phyloP scores from a whole-genome alignment of 2,888 invertebrate species.

The Drosophila glabriapex region DNA sequence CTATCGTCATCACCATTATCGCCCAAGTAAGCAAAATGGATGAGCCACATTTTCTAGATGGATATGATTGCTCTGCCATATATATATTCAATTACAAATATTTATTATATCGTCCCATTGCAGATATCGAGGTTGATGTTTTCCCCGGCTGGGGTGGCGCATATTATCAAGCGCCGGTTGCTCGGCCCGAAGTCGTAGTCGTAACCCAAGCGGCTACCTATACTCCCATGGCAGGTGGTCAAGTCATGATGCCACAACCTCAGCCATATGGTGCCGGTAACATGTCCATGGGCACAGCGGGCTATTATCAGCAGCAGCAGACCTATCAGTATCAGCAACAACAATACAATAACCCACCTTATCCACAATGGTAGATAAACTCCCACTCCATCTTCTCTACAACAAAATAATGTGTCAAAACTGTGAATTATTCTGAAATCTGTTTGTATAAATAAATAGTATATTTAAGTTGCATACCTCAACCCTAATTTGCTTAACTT shows the following conservation, averaged over 20 bases:
- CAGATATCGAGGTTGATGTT: constrained; percentile 79
- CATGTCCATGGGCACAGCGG: constrained; percentile 42
- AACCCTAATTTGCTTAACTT: background rate
- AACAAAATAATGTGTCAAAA: constrained; percentile 31
- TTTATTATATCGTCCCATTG: background rate
- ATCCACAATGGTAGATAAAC: constrained; percentile 6
- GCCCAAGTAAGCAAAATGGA: constrained; percentile 60
- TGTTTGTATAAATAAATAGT: constrained; percentile 27
- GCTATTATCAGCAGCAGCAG: constrained; percentile 71
- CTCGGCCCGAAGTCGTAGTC: constrained; percentile 70
- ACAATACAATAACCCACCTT: constrained; percentile 44
- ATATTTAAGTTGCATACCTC: constrained; percentile 29
- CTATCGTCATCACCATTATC: constrained; percentile 74
- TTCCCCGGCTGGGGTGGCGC: constrained; percentile 69
- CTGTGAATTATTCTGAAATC: constrained; percentile 10
- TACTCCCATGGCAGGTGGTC: constrained; percentile 44
- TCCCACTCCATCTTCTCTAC: constrained; percentile 29
- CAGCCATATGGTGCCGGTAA: constrained; percentile 55
- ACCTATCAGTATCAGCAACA: constrained; percentile 66
- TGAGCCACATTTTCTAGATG: background rate
- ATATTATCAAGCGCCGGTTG: constrained; percentile 71
- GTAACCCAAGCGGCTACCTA: constrained; percentile 62
- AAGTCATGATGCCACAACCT: constrained; percentile 61
- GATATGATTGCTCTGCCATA: background rate
- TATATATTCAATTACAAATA: background rate